phyloP scores from a whole-genome alignment of 2,113 vertebrate species.

The Tetrao urogallus region DNA sequence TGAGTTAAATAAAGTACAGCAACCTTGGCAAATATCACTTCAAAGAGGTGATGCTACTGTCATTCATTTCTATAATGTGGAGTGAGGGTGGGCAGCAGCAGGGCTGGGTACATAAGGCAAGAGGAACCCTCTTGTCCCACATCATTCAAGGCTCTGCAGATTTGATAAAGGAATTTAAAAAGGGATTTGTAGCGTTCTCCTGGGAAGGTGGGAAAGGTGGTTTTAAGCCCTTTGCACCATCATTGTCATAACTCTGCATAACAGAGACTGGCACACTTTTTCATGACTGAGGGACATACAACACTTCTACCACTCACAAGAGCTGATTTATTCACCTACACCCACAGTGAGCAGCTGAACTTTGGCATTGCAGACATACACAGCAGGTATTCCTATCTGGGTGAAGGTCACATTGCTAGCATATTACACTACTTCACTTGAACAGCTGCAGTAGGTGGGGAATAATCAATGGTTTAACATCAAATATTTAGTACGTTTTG shows the following conservation, averaged over 20 bases:
- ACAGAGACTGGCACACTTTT: not conserved
- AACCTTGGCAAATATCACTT: not conserved
- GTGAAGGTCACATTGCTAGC: not conserved
- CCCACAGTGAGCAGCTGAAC: not conserved
- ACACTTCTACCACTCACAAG: not conserved
- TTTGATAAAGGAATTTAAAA: not conserved
- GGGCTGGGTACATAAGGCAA: not conserved
- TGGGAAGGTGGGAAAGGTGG: not conserved
- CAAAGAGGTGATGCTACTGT: not conserved
- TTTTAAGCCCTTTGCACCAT: not conserved
- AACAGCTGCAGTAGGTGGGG: not conserved
- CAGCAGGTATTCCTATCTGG: not conserved
- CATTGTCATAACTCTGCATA: not conserved
- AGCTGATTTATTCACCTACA: not conserved
- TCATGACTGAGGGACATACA: not conserved
- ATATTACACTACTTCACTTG: not conserved
- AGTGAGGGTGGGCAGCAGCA: rapidly evolving
- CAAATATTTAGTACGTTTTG: not conserved
- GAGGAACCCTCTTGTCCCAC: not conserved
- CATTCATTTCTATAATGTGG: not conserved
- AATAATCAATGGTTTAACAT: not conserved
- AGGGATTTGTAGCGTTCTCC: not conserved
- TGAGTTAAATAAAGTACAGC: not conserved
- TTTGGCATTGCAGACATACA: not conserved
- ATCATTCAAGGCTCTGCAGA: not conserved